These are phyloP conservation scores for Turdus rufiventris DNA, from an alignment of 2,113 vertebrate species.

Conservation along the genomic window DNA sequence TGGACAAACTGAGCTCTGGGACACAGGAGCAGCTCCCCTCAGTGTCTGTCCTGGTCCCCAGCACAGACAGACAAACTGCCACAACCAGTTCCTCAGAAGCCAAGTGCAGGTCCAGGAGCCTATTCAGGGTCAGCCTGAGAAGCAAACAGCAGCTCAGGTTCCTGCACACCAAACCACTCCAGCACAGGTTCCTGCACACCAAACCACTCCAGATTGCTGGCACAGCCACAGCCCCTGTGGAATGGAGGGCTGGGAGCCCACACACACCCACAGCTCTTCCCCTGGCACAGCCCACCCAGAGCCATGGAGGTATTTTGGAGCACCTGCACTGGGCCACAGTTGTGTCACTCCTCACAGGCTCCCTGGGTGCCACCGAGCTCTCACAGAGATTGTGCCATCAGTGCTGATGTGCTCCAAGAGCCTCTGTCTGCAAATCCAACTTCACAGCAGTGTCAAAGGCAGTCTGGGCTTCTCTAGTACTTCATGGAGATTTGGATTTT, in stretches of 20 bases:
- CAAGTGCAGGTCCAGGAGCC: background rate
- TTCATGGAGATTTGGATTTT: background rate
- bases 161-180: no score
- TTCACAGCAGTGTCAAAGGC: background rate
- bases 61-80: background rate
- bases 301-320: background rate
- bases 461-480: background rate
- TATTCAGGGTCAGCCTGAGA: background rate
- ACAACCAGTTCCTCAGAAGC: background rate
- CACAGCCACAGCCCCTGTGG: background rate
- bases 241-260: background rate
- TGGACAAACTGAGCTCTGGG: background rate
- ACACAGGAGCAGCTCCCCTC: fast-evolving
- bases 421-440: background rate
- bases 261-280: background rate
- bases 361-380: background rate
- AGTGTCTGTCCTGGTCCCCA: background rate
- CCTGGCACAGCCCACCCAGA: background rate
- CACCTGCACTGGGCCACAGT: fast-evolving
- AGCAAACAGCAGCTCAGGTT: background rate
- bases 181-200: fast-evolving
- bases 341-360: fast-evolving
- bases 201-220: fast-evolving
- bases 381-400: background rate
- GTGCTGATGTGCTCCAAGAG: background rate